Conservation (phyloP, 23 tunicate genomes). For the Styela clava region DNA sequence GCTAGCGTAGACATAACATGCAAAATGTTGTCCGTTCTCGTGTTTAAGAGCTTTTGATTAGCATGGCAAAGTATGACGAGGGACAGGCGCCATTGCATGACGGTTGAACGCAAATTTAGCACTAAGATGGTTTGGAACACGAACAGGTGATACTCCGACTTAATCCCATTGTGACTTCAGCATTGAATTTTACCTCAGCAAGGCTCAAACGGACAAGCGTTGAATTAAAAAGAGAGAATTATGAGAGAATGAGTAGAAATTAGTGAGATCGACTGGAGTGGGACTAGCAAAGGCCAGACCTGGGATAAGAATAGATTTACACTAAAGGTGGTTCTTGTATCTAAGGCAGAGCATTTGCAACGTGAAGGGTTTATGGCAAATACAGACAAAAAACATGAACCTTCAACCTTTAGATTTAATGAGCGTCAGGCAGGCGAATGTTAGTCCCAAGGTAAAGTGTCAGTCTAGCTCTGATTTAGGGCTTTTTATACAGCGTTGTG, state of each 20-base stretch:
- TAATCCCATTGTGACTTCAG: background rate
- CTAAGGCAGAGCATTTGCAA: background rate
- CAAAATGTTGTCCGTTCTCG: too few relatives aligned
- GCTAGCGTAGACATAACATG: too few relatives aligned
- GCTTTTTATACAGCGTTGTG: too few relatives aligned
- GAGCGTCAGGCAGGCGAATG: background rate
- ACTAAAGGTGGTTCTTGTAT: background rate
- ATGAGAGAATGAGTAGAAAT: background rate
- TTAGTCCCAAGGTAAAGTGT: background rate
- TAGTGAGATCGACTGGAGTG: background rate
- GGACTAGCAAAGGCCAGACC: background rate
- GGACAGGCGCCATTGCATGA: too few relatives aligned
- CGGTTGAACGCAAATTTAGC: too few relatives aligned
- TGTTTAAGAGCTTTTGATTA: too few relatives aligned
- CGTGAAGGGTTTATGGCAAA: background rate
- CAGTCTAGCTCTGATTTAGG: too few relatives aligned
- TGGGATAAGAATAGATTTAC: background rate
- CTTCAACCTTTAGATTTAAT: background rate
- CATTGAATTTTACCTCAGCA: background rate
- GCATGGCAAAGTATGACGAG: too few relatives aligned
- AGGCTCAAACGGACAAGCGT: background rate
- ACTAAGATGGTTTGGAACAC: too few relatives aligned
- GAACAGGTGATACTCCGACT: background rate
- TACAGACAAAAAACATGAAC: background rate
- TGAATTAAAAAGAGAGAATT: background rate